Conservation (phyloP, 2,113 vertebrate species). For the Cynoglossus semilaevis region DNA sequence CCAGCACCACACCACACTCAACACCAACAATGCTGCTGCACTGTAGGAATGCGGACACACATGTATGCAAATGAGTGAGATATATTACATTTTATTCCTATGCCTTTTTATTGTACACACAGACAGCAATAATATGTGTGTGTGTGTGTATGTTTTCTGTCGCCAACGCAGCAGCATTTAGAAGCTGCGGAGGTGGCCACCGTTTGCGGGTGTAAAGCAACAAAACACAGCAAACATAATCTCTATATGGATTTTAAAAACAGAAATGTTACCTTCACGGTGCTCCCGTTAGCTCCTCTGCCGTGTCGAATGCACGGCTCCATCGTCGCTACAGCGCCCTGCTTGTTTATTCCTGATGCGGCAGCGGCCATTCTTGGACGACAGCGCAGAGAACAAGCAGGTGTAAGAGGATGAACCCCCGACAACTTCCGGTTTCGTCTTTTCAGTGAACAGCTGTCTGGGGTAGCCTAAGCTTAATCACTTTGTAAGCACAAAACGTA, state of each 20-base stretch:
- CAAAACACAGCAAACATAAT: not conserved
- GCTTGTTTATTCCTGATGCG: slow-evolving; percentile 83
- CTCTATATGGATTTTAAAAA: no score
- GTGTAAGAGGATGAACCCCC: slow-evolving; percentile 9
- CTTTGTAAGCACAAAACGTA: no score
- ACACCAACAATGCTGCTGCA: not conserved
- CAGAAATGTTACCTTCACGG: slow-evolving; percentile 84
- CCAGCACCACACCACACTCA: slow-evolving; percentile 1
- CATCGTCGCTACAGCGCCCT: slow-evolving; percentile 65
- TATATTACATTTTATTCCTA: no score
- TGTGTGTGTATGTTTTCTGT: not conserved
- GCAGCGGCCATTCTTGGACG: slow-evolving; percentile 81
- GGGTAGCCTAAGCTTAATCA: no score
- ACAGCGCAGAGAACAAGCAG: slow-evolving; percentile 32
- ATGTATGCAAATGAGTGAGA: not conserved
- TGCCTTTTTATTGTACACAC: not conserved
- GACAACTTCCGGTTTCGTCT: slow-evolving; percentile 49
- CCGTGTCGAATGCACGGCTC: slow-evolving; percentile 79
- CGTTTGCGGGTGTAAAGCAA: not conserved
- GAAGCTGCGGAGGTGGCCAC: slow-evolving; percentile 31
- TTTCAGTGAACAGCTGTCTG: not conserved
- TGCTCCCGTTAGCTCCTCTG: slow-evolving; percentile 54
- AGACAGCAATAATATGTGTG: no score
- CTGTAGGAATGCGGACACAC: not conserved
- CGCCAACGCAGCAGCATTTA: slow-evolving; percentile 55